Evolutionary conservation across 2,113 vertebrate species (phyloP), one percentile per base, ranked within the genome.

Genomic region (Corythornis vintsioides): DNA sequence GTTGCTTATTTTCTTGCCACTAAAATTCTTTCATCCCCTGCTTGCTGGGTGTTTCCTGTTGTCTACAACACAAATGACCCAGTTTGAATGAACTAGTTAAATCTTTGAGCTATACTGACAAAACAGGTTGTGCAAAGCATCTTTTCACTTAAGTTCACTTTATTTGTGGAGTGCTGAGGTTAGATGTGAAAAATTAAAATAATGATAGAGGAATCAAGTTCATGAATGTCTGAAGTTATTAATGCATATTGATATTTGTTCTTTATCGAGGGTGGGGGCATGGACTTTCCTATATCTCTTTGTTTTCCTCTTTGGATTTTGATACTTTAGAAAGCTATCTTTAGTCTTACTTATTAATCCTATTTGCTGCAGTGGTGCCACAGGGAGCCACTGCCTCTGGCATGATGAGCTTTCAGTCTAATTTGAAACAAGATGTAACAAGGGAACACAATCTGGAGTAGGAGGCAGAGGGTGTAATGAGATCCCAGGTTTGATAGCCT

Each of bases 401-500:
- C 88, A 3, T 35, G 69, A 81, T 0, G 65, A 94, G 53, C 53
- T 93, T 81, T 56, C 14, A 6, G 72, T 53, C 92, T 95, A 92
- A 95, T 95, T 92, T 96, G 88, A 86, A 92, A 94, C 92, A 96
- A 95, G 96, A 89, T 81, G 29, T 86, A 86, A 95, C 92, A 91
- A 90, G 93, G 90, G 90, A 92, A 35, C 92, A 78, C 50, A 67
- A 31, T 40, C 60, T 2, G 0, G 47, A 92, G 86, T 94, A 76
- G 93, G 94, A 96, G 83, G 92, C 83, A 53, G 83, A 94, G 88
- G 92, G 90, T 95, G 92, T 95, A 94, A 95, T 95, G 94, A 95
- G 90, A 95, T 95, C 48, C 38, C 15, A 26, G 53, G 26, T 69
- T 57, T 87, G 87, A 94, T 93, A 69, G 26, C 63, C 47, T 66